A percentile compares a stretch with the other conserved stretches of the same genome.
Evolutionary conservation across 2,888 invertebrate genomes (phyloP).

Genomic region (Amblyteles armatorius): DNA sequence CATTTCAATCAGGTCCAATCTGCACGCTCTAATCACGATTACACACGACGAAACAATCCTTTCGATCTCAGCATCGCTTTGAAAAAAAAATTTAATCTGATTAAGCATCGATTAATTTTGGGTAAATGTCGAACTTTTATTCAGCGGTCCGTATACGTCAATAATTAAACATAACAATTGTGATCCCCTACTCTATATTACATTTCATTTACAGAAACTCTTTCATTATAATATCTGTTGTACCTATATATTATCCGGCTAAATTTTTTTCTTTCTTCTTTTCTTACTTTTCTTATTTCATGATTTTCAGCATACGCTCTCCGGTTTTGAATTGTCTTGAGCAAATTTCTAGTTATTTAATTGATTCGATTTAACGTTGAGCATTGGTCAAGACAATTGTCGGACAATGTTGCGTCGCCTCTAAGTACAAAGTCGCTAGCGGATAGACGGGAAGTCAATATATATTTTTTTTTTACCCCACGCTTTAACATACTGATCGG

Average conservation of each 20-base stretch:
- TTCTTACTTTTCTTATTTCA: not conserved
- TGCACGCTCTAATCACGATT: too few species aligned
- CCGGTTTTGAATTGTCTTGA: slow-evolving; percentile 35
- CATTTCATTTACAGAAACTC: slow-evolving; percentile 57
- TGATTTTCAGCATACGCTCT: slow-evolving; percentile 40
- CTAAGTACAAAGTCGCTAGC: slow-evolving; percentile 64
- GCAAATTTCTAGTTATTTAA: slow-evolving; percentile 1
- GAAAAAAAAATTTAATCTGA: not conserved
- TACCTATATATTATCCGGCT: slow-evolving; percentile 33
- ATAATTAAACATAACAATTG: slow-evolving; percentile 63
- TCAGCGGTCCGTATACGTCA: slow-evolving; percentile 31
- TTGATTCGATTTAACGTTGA: not conserved
- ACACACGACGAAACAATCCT: not conserved
- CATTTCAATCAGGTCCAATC: too few species aligned
- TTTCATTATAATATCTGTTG: slow-evolving; percentile 16
- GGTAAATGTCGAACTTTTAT: slow-evolving; percentile 57
- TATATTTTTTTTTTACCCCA: not conserved
- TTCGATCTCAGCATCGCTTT: too few species aligned
- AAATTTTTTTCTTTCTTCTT: slow-evolving; percentile 13
- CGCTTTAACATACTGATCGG: slow-evolving; percentile 45
- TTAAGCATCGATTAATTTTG: not conserved
- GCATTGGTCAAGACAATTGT: slow-evolving; percentile 23
- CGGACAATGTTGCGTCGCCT: slow-evolving; percentile 35
- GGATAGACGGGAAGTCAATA: slow-evolving; percentile 15
- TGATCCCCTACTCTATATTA: slow-evolving; percentile 62